A percentile compares a stretch with the other conserved stretches of the same genome.
These are phyloP conservation scores for Danaus plexippus DNA, from an alignment of 1,140 invertebrate genomes.

Conservation along the genomic window DNA sequence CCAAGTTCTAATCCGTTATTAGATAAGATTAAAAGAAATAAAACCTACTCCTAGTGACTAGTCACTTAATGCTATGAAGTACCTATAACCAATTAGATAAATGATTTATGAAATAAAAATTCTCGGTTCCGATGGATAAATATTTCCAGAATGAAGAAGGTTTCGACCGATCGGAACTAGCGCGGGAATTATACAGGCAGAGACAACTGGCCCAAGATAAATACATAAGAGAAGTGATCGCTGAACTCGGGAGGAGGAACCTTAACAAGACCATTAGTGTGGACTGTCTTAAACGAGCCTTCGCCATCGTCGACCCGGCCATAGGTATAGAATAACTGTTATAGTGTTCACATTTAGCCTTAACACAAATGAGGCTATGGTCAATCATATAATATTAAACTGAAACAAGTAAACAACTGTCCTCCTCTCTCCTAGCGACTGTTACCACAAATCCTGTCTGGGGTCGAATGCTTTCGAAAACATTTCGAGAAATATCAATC, in stretches of 20 bases:
- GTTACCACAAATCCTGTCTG: too few species aligned
- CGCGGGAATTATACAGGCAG: conserved; percentile 58
- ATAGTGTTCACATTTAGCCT: neutral
- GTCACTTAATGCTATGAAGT: too few species aligned
- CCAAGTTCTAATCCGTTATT: too few species aligned
- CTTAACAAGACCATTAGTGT: conserved; percentile 38
- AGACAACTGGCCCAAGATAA: conserved; percentile 61
- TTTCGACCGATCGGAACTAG: conserved; percentile 58
- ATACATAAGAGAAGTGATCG: conserved; percentile 57
- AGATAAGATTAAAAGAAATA: too few species aligned
- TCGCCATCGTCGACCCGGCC: conserved; percentile 64
- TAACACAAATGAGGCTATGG: too few species aligned
- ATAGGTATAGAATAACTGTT: conserved; percentile 40
- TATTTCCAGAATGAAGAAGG: conserved; percentile 60
- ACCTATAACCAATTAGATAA: neutral
- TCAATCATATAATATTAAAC: too few species aligned
- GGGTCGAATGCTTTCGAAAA: too few species aligned
- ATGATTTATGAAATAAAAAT: neutral
- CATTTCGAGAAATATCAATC: too few species aligned
- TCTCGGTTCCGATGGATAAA: neutral
- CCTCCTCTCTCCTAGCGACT: too few species aligned
- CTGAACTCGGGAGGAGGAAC: conserved; percentile 42
- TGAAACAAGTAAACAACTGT: too few species aligned
- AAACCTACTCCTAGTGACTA: too few species aligned
- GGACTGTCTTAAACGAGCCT: conserved; percentile 55